Evolutionary conservation across 2,888 invertebrate genomes (phyloP), one percentile per base, ranked within the genome.

Genomic region (Elysia crispata): DNA sequence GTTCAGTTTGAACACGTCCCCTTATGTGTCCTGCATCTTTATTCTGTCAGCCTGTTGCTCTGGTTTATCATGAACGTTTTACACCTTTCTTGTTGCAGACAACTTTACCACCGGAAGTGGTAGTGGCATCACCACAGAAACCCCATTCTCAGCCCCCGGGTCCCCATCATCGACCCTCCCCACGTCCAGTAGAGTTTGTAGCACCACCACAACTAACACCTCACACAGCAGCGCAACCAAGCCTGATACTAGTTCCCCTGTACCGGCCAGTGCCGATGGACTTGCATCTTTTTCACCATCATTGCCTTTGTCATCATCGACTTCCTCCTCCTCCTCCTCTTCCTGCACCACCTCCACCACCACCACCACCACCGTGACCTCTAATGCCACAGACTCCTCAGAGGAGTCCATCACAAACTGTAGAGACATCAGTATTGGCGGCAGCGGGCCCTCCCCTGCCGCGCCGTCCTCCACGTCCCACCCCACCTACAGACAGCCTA

Each of bases 41-140:
- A 23, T 62, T 23, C 23, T 23, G 62, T 62, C 25, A 62, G 23
- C 62, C 57, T 25, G 5, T 25, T 15, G 6, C 13, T 18, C 28
- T n/a, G 31, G 57, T 77, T 66, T 31, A 30, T 86, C 87, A 87
- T 87, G 86, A 86, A 87, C 88, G 89, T 90, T 88, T 87, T 88
- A 86, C 89, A 90, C 90, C 89, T 90, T 89, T 90, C 89, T 90
- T 91, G 69, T 79, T 67, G 31, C 74, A 79, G 79, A 79, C 49
- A 74, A 33, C 5, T 25, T 18, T 13, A 20, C 18, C 41, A 41
- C 41, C 41, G 5, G 25, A 3, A n/a, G n/a, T 25, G 25, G n/a
- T 60, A 60, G 25, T 25, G 25, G n/a, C n/a, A 60, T 25, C n/a
- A 25, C 60, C 25, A 60, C 60, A 3, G 25, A n/a, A n/a, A 60